Percentiles rank a stretch among this genome's conserved stretches.
Evolutionary conservation across 2,113 vertebrate species (phyloP).

Genomic region (Calonectris borealis): DNA sequence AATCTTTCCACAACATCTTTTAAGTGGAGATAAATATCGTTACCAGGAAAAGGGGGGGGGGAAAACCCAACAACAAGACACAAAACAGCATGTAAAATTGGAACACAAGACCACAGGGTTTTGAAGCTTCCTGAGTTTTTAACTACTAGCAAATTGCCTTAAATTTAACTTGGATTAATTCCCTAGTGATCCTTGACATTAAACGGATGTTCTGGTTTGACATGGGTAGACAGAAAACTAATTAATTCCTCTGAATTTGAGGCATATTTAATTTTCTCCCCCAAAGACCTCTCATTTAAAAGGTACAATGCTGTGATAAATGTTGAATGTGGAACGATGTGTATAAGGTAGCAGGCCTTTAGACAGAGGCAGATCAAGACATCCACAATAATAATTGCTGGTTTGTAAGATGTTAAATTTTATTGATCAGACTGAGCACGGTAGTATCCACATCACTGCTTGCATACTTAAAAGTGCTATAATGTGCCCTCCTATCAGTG

Average conservation of each 20-base stretch:
- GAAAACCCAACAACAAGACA: background rate
- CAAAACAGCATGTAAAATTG: constrained; percentile 35
- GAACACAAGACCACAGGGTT: constrained; percentile 17
- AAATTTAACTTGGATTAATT: constrained; percentile 65
- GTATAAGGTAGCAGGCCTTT: background rate
- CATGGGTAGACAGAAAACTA: constrained; percentile 61
- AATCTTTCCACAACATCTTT: background rate
- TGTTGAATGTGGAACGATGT: background rate
- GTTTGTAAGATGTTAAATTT: background rate
- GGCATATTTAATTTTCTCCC: constrained; percentile 61
- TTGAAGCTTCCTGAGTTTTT: constrained; percentile 65
- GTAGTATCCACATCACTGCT: background rate
- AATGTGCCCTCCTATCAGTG: background rate
- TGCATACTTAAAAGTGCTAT: background rate
- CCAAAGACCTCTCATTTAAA: constrained; percentile 44
- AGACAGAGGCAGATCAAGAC: background rate
- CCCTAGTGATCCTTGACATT: constrained; percentile 59
- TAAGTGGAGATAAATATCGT: background rate
- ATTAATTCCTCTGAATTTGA: constrained; percentile 66
- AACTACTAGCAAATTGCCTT: constrained; percentile 68
- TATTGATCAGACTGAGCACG: background rate
- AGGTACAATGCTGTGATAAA: constrained; percentile 17
- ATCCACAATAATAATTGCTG: background rate
- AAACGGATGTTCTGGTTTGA: constrained; percentile 63
- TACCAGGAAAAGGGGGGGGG: background rate